Evolutionary conservation across 2,888 invertebrate species (phyloP), one percentile per base, ranked within the genome.

Genomic region (Rosalia funebris): DNA sequence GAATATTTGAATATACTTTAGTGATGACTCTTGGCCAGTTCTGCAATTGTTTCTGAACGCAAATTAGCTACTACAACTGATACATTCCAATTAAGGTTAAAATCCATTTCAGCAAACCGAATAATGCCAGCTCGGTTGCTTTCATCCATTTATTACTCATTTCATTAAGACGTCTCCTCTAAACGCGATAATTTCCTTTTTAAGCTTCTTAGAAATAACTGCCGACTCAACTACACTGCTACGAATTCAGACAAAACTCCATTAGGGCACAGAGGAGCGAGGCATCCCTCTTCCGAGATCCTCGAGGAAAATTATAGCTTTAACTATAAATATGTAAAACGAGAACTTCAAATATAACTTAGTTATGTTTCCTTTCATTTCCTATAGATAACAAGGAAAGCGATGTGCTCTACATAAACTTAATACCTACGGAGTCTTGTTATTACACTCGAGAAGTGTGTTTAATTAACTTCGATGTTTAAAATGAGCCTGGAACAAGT

Each of bases 301-400:
- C 20, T 34, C n/a, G 11, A 34, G 47, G 9, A 17, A 32, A 47
- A 47, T 47, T 47, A 47, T 32, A 7, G 34, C 47, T 16, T 16
- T 47, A n/a, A 34, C 16, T 32, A 34, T 47, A 47, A 47, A 47
- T 47, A 47, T 36, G 47, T 17, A 47, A 47, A 47, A 47, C 46
- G 16, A 32, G 25, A 46, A 15, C 11, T 34, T 47, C 15, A 17
- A 47, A 47, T 34, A 17, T 32, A 47, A 47, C 47, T 47, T 47
- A 47, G 47, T 47, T 47, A 47, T 34, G 47, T 47, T 47, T 47
- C 34, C 47, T 47, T 47, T 47, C 47, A 34, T 47, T 47, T 47
- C 47, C 34, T 16, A 17, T 16, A 17, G 34, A 47, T 47, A 47
- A 34, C 32, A 47, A 15, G 34, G 34, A 34, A 47, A 34, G 17